Conservation (phyloP, 2,797 vertebrate species). For the Nothura maculosa region DNA sequence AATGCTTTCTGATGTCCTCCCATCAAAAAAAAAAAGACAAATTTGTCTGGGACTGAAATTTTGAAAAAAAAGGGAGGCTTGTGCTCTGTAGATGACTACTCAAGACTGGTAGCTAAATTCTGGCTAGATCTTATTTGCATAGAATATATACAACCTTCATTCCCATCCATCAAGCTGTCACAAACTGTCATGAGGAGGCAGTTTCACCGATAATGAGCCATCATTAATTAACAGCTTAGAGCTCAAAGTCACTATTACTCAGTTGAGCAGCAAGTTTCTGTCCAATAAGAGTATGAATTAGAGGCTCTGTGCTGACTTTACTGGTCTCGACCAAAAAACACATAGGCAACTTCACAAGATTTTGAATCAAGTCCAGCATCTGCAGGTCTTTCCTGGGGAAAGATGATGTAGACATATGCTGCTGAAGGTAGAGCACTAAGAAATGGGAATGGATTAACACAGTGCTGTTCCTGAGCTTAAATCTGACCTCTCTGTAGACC, state of each 20-base stretch:
- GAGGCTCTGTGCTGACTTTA: background rate
- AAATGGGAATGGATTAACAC: background rate
- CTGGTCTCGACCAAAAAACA: background rate
- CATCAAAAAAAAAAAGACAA: too few relatives aligned
- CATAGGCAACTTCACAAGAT: fast-evolving
- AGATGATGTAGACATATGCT: background rate
- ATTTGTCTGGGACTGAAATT: background rate
- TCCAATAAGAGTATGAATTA: background rate
- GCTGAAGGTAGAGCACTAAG: background rate
- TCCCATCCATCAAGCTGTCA: background rate
- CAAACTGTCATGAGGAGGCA: background rate
- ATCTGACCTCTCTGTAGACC: background rate
- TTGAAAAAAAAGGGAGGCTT: background rate
- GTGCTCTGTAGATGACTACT: background rate
- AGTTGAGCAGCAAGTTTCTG: background rate
- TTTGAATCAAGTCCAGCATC: background rate
- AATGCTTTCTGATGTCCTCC: background rate
- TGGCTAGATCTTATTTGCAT: background rate
- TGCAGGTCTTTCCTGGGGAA: background rate
- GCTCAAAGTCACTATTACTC: constrained; percentile 6
- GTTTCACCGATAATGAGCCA: background rate
- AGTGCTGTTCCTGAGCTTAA: background rate
- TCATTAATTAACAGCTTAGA: background rate
- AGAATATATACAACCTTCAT: background rate
- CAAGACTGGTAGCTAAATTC: background rate